phyloP scores from a whole-genome alignment of 2,113 vertebrate species.

The Tenebrosternarchus preto region DNA sequence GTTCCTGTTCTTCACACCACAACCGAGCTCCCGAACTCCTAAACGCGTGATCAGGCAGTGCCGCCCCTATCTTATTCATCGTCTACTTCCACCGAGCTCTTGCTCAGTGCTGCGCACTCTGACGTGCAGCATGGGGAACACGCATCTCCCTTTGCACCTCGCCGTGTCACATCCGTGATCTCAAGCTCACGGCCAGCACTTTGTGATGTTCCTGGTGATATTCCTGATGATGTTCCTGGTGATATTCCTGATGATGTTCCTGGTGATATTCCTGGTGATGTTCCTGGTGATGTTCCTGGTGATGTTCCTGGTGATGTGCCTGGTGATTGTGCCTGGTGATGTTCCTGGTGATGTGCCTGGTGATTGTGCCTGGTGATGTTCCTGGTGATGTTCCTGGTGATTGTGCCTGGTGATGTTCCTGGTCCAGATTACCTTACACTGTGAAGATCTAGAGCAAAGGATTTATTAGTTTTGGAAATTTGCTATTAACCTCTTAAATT shows the following conservation, averaged over 20 bases:
- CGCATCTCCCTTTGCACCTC: background rate
- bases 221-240: constrained; percentile 16
- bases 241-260: too few relatives aligned
- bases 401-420: background rate
- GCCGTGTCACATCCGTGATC: background rate
- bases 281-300: background rate
- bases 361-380: background rate
- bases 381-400: constrained; percentile 16
- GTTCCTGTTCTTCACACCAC: too few relatives aligned
- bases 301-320: constrained; percentile 1
- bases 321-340: too few relatives aligned
- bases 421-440: background rate
- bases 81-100: background rate
- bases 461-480: constrained; percentile 12
- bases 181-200: constrained; percentile 20
- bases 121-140: background rate
- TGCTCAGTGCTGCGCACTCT: background rate
- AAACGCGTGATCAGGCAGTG: background rate
- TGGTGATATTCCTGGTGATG: too few relatives aligned
- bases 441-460: background rate
- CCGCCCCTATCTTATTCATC: background rate
- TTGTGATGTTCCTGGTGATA: background rate
- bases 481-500: background rate
- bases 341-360: background rate
- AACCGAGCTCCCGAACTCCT: too few relatives aligned